Conservation (phyloP, 2,113 vertebrate species). For the Geothlypis trichas region DNA sequence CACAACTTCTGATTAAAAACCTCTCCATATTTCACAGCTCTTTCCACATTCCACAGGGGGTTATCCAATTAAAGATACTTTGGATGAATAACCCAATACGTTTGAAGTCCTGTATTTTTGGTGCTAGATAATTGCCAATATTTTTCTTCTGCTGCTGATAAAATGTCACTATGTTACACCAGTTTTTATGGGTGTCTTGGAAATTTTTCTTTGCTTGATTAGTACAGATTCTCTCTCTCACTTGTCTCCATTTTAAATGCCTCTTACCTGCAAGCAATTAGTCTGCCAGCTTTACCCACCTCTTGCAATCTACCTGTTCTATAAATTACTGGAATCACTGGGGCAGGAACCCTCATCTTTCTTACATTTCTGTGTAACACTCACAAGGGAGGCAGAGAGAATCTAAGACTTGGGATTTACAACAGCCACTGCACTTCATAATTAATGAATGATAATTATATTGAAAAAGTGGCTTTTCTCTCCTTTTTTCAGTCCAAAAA, state of each 20-base stretch:
- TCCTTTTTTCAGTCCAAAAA: neutral
- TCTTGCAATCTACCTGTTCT: neutral
- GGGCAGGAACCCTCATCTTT: neutral
- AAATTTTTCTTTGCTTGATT: neutral
- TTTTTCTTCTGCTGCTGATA: neutral
- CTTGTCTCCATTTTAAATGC: neutral
- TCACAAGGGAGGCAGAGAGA: neutral
- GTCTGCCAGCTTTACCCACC: neutral
- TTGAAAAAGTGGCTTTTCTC: neutral
- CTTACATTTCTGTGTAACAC: neutral
- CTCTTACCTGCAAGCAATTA: neutral
- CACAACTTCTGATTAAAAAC: neutral
- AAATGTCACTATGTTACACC: neutral
- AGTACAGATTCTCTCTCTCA: neutral
- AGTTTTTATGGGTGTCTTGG: neutral
- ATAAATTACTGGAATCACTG: neutral
- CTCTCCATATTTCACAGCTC: neutral
- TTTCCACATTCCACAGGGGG: neutral
- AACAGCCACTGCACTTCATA: neutral
- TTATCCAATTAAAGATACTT: neutral
- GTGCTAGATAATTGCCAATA: neutral
- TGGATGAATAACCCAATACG: neutral
- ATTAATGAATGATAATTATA: neutral
- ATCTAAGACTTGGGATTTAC: neutral
- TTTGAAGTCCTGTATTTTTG: neutral